phyloP scores from a whole-genome alignment of 1,140 invertebrate species.

The Samia ricini region DNA sequence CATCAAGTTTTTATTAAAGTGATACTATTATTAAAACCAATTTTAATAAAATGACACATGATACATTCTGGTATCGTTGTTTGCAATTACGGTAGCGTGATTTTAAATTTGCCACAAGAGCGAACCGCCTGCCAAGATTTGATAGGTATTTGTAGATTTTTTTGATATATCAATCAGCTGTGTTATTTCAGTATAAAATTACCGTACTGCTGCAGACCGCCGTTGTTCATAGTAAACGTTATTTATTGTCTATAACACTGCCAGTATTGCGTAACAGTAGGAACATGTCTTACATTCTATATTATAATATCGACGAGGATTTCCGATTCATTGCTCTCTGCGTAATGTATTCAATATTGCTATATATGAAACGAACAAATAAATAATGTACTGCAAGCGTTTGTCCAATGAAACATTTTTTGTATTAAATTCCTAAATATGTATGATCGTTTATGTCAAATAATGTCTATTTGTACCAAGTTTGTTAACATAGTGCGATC shows the following conservation, averaged over 20 bases:
- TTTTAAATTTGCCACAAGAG: background rate
- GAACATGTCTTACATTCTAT: background rate
- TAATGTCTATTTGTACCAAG: no score
- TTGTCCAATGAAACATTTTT: no score
- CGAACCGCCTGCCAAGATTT: background rate
- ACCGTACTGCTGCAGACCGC: background rate
- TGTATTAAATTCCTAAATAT: no score
- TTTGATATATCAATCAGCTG: constrained; percentile 3
- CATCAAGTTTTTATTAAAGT: background rate
- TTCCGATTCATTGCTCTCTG: background rate
- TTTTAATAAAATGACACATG: background rate
- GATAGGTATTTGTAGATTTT: background rate
- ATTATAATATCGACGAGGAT: background rate
- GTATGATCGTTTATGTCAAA: no score
- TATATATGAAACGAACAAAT: no score
- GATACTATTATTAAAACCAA: background rate
- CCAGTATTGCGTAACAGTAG: background rate
- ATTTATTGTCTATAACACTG: background rate
- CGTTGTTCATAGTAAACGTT: background rate
- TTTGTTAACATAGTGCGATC: no score
- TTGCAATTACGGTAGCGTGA: background rate
- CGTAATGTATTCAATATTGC: background rate
- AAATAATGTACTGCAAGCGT: no score
- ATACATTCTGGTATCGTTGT: background rate
- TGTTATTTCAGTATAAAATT: constrained; percentile 6